Conservation (phyloP, 2,797 vertebrate species). For the Halcyon badia region DNA sequence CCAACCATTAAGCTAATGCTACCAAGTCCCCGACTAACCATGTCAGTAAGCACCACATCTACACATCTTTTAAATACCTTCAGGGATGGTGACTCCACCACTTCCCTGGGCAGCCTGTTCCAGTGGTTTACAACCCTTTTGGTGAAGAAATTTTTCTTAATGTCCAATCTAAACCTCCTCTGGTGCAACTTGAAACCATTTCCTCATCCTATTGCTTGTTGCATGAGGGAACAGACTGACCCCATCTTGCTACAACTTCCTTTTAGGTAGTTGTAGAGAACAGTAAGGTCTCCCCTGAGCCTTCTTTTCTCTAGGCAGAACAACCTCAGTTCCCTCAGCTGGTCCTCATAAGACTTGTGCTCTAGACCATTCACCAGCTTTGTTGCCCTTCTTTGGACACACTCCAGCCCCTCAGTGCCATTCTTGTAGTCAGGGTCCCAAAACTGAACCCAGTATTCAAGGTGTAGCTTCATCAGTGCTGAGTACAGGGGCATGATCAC, state of each 20-base stretch:
- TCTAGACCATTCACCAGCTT: too few species aligned
- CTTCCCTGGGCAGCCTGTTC: neutral
- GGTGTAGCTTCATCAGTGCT: too few species aligned
- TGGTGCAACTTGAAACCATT: neutral
- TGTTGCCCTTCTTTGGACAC: too few species aligned
- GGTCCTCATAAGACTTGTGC: too few species aligned
- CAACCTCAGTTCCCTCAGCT: too few species aligned
- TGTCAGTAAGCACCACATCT: neutral
- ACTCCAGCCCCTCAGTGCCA: too few species aligned
- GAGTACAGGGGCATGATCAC: too few species aligned
- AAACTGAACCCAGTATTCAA: too few species aligned
- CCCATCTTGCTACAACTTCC: rapidly evolving
- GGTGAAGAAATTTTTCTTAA: neutral
- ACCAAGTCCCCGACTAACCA: neutral
- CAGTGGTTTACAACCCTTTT: neutral
- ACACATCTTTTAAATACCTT: rapidly evolving
- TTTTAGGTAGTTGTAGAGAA: too few species aligned
- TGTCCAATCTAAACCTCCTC: neutral
- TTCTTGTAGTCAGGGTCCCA: too few species aligned
- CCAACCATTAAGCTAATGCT: neutral
- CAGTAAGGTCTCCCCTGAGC: too few species aligned
- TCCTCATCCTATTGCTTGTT: rapidly evolving
- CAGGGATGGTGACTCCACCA: neutral
- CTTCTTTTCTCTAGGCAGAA: too few species aligned
- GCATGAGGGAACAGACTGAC: neutral